Percentiles rank a stretch among this genome's conserved stretches.
These are phyloP conservation scores for Brenthis daphne DNA, from an alignment of 2,888 invertebrate genomes.

Conservation along the genomic window DNA sequence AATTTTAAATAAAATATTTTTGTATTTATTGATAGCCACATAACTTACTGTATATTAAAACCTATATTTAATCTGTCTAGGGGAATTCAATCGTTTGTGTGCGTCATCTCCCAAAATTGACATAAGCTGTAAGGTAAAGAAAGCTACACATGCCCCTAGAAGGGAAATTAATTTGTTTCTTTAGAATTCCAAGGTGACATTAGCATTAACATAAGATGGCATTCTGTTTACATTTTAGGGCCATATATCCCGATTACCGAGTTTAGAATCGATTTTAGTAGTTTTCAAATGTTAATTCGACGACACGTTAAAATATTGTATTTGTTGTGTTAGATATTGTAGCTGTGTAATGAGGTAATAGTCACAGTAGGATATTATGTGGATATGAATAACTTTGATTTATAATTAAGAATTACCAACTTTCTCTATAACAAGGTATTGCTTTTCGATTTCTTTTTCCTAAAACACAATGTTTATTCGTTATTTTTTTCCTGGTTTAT, in stretches of 20 bases:
- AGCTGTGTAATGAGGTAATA: slow-evolving; percentile 36
- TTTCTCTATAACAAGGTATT: slow-evolving; percentile 25
- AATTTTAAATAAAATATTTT: no score
- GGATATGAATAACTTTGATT: slow-evolving; percentile 17
- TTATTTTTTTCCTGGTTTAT: no score
- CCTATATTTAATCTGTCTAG: no score
- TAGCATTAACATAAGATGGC: slow-evolving; percentile 29
- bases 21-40: no score
- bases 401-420: slow-evolving; percentile 34
- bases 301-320: slow-evolving; percentile 32
- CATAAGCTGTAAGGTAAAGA: slow-evolving; percentile 16
- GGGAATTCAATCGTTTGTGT: not conserved
- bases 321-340: slow-evolving; percentile 25
- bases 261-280: slow-evolving; percentile 26
- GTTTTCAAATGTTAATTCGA: slow-evolving; percentile 30
- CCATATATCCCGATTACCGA: slow-evolving; percentile 28
- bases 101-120: not conserved
- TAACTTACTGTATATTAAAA: no score
- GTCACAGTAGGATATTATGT: slow-evolving; percentile 35
- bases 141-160: slow-evolving; percentile 24
- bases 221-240: slow-evolving; percentile 30
- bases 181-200: slow-evolving; percentile 29
- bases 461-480: not conserved
- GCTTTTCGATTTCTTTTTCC: not conserved
- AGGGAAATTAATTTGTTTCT: slow-evolving; percentile 32